phyloP scores from a whole-genome alignment of 2,888 invertebrate genomes.

The Rhabditoides inermis region DNA sequence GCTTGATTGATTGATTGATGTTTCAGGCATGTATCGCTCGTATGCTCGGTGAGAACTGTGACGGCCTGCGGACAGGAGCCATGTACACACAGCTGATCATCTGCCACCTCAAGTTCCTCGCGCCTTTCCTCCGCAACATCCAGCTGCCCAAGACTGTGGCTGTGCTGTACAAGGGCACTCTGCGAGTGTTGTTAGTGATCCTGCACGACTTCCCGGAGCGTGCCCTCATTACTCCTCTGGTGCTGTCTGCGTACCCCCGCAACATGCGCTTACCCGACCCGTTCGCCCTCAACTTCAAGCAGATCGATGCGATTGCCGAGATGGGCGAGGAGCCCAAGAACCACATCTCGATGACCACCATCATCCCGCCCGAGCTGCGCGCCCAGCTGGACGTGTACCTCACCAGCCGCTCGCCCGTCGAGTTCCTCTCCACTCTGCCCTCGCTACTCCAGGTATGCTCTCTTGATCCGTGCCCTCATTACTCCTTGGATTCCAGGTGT shows the following conservation, averaged over 20 bases:
- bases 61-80: slow-evolving; percentile 39
- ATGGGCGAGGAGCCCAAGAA: slow-evolving; percentile 49
- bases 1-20: too few species aligned
- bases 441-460: slow-evolving; percentile 52
- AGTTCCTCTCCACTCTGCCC: slow-evolving; percentile 56
- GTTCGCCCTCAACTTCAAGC: slow-evolving; percentile 87
- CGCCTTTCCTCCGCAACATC: slow-evolving; percentile 91
- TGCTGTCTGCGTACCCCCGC: slow-evolving; percentile 91
- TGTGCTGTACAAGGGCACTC: slow-evolving; percentile 76
- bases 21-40: too few species aligned
- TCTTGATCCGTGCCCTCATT: slow-evolving; percentile 60
- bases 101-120: slow-evolving; percentile 89
- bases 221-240: slow-evolving; percentile 93
- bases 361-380: slow-evolving; percentile 41
- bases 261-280: slow-evolving; percentile 98
- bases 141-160: slow-evolving; percentile 88
- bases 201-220: slow-evolving; percentile 99
- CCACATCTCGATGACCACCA: slow-evolving; percentile 36
- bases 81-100: slow-evolving; percentile 91
- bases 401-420: slow-evolving; percentile 62
- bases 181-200: slow-evolving; percentile 79
- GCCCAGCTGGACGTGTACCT: slow-evolving; percentile 86
- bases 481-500: slow-evolving; percentile 51
- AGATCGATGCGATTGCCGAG: slow-evolving; percentile 50
- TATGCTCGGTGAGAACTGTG: too few species aligned